A percentile compares a stretch with the other conserved stretches of the same genome.
Evolutionary conservation across 2,888 invertebrate genomes (phyloP).

Genomic region (Dusona sp.): DNA sequence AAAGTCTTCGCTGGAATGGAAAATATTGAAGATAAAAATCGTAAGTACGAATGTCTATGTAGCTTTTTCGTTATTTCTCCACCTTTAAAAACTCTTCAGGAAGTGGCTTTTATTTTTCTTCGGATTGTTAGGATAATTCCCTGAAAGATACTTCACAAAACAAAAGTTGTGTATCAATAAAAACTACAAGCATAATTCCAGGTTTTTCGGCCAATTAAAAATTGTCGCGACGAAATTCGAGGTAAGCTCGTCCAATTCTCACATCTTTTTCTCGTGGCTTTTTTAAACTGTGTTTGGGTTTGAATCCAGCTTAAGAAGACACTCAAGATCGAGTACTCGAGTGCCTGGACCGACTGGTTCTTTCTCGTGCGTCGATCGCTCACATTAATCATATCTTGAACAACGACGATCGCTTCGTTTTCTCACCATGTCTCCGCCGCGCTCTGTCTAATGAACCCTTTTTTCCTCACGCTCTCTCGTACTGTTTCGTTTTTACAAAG

Average conservation of each 20-base stretch:
- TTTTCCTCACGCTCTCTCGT: background rate
- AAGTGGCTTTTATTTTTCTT: background rate
- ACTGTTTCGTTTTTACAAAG: constrained; percentile 11
- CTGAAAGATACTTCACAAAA: background rate
- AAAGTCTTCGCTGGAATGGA: background rate
- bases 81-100: too few species aligned
- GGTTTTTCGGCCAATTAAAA: background rate
- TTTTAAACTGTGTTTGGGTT: background rate
- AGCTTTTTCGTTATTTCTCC: background rate
- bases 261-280: background rate
- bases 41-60: background rate
- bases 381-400: constrained; percentile 78
- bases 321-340: constrained; percentile 38
- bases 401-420: constrained; percentile 73
- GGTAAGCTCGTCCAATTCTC: background rate
- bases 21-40: background rate
- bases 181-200: background rate
- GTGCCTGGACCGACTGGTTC: constrained; percentile 76
- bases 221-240: background rate
- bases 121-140: background rate
- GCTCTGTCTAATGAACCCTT: constrained; percentile 55
- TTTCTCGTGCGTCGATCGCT: constrained; percentile 74
- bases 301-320: background rate
- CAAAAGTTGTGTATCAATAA: background rate
- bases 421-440: constrained; percentile 59